Base-by-base conservation (phyloP, 64 coral and sea anemone genomes). In the Dendronephthya gigantea region DNA sequence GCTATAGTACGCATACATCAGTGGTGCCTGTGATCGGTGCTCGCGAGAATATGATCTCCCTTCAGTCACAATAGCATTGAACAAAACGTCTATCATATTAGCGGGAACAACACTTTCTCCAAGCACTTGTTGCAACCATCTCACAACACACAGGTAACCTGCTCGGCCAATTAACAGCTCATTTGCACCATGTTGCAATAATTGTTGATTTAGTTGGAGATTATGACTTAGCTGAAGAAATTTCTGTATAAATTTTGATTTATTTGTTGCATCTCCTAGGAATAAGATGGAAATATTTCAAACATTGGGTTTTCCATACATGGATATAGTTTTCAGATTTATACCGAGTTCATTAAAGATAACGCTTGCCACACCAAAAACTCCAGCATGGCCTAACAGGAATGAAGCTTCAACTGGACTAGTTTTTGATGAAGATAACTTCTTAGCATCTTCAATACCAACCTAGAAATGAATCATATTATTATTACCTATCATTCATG, bases 1-100 rank as follows among this genome's bases (percentile, higher is more conserved):
- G 25, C 47, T 51, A 50, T 93, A 96, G 83, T 96, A 96, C 13
- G 94, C 79, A 88, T 93, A 96, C 94, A 93, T 96, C 3, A 96
- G 48, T 34, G 91, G 89, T 48, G 88, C 87, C 39, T 10, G 68
- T 40, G 91, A 90, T 6, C 82, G 16, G 55, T 88, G 83, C 9
- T 86, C 83, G 19, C 83, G 83, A 40, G 86, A 86, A 52, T 92
- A 93, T 32, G 88, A 83, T 48, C 40, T 69, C 8, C 94, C 94
- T 34, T 88, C 92, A 50, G 85, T 82, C 81, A 96, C 52, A 35
- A 93, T 93, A 12, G 91, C 83, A 87, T 93, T 83, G 89, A 96
- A 93, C 19, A 96, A 82, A 19, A 91, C 68, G 49, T 87, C 83
- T 9, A 86, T 96, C 13, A 96, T 58, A 40, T 86, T 88, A 56